Evolutionary conservation across 2,797 vertebrate genomes (phyloP).

Genomic region (Sphaeramia orbicularis): DNA sequence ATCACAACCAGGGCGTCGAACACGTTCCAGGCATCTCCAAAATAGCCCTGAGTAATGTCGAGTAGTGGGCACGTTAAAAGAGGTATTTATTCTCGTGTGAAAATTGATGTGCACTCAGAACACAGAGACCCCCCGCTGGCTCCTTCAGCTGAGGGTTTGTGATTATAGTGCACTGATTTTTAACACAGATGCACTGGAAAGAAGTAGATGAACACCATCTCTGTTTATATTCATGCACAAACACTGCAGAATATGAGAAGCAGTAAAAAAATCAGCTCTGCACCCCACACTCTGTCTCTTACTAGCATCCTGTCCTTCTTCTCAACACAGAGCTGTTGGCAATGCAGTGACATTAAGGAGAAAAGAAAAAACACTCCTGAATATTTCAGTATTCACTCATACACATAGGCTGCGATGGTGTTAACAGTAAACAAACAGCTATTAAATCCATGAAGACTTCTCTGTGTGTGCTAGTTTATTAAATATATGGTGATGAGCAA

Average conservation of each 20-base stretch:
- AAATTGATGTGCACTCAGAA: constrained; percentile 32
- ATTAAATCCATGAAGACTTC: neutral
- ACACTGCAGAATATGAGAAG: constrained; percentile 14
- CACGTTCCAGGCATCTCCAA: constrained; percentile 99
- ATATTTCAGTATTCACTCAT: constrained; percentile 4
- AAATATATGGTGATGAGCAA: no score
- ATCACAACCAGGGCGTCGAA: constrained; percentile 99
- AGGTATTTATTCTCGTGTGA: constrained; percentile 29
- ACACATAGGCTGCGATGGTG: neutral
- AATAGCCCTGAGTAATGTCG: constrained; percentile 95
- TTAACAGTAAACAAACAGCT: neutral
- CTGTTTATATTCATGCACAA: constrained; percentile 40
- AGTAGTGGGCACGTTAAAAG: constrained; percentile 49
- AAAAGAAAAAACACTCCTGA: constrained; percentile 15
- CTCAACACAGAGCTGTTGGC: constrained; percentile 79
- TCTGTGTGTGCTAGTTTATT: constrained; percentile 6
- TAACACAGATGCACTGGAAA: constrained; percentile 15
- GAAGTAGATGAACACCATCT: constrained; percentile 16
- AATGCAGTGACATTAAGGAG: constrained; percentile 18
- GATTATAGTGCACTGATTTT: constrained; percentile 18
- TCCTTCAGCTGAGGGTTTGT: constrained; percentile 29
- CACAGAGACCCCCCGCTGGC: constrained; percentile 20
- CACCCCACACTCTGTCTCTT: constrained; percentile 80
- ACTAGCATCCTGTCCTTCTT: constrained; percentile 87
- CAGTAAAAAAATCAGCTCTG: constrained; percentile 52